Conservation (phyloP, 2,113 vertebrate species). For the Eretmodus cyanostictus region DNA sequence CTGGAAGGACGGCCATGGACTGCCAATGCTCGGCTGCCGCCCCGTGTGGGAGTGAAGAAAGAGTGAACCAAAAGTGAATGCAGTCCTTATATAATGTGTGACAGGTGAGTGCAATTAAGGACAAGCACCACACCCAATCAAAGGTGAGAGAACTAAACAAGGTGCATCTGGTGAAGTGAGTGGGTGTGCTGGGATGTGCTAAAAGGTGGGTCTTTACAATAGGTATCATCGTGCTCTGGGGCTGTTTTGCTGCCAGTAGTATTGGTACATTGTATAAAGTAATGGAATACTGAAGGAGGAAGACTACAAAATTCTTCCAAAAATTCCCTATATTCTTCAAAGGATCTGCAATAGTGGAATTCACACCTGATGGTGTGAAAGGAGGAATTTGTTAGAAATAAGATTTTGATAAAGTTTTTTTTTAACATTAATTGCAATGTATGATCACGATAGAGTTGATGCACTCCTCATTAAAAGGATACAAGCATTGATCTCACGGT, state of each 20-base stretch:
- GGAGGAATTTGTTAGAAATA: neutral
- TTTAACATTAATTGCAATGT: neutral
- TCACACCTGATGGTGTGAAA: neutral
- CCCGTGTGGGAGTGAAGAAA: no score
- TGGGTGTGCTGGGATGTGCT: no score
- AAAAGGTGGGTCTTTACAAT: no score
- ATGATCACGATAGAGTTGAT: neutral
- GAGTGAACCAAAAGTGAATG: no score
- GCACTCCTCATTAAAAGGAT: neutral
- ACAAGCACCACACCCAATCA: no score
- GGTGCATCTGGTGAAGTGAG: no score
- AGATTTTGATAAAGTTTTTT: neutral
- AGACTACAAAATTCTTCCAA: neutral
- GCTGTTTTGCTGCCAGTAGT: neutral
- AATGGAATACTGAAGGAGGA: neutral
- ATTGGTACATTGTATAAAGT: neutral
- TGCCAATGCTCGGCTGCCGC: no score
- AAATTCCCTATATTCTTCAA: neutral
- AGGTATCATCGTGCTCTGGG: neutral
- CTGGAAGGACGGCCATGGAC: no score
- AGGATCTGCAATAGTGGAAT: neutral
- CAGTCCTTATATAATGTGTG: no score
- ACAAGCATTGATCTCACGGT: neutral
- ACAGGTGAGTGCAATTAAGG: no score
- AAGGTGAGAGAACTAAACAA: no score